Conservation (phyloP, 1,140 invertebrate species). For the Drosophila eugracilis region DNA sequence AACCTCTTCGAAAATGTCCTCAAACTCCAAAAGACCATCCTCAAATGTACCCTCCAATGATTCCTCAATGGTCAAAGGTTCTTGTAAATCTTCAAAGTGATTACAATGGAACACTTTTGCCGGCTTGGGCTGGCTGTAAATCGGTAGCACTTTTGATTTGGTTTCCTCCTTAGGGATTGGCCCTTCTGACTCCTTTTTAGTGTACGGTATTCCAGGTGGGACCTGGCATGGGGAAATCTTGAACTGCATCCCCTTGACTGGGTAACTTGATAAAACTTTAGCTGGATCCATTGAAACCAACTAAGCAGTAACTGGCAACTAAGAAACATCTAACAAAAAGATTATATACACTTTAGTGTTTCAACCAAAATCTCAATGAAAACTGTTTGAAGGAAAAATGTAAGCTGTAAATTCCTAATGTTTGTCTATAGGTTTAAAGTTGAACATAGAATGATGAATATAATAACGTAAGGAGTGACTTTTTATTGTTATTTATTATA, state of each 20-base stretch:
- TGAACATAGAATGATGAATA: too few relatives aligned
- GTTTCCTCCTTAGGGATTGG: neutral
- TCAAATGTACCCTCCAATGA: slow-evolving; percentile 3
- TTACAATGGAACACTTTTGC: neutral
- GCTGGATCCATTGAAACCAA: neutral
- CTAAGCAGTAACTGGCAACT: neutral
- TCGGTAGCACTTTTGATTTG: too few relatives aligned
- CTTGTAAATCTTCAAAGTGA: too few relatives aligned
- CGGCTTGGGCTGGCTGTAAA: too few relatives aligned
- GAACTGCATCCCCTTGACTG: neutral
- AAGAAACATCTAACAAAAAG: too few relatives aligned
- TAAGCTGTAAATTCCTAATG: too few relatives aligned
- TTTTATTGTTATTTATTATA: too few relatives aligned
- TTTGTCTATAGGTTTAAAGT: too few relatives aligned
- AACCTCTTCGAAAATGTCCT: slow-evolving; percentile 28
- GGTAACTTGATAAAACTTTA: too few relatives aligned
- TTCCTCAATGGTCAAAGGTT: neutral
- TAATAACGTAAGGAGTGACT: too few relatives aligned
- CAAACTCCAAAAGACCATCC: slow-evolving; percentile 4
- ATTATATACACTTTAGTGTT: neutral
- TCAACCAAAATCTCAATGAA: neutral
- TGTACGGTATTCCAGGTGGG: neutral
- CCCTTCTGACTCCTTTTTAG: neutral
- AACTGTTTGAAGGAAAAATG: too few relatives aligned
- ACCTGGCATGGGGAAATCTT: neutral